phyloP scores from a whole-genome alignment of 2,888 invertebrate species.

The Dynastes hyllus region DNA sequence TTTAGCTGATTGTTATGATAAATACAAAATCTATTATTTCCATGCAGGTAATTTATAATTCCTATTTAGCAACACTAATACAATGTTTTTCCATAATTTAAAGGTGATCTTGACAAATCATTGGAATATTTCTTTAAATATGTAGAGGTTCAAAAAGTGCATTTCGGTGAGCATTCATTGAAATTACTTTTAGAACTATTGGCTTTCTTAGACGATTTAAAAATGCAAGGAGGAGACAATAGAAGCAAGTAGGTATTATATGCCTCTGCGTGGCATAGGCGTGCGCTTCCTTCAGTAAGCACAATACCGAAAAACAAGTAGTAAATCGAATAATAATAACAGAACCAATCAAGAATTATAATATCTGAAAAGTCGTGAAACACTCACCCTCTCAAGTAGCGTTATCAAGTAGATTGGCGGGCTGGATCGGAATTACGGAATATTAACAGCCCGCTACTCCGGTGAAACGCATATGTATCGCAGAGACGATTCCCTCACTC shows the following conservation, averaged over 20 bases:
- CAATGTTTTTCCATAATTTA: not conserved
- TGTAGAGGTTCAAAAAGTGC: conserved; percentile 29
- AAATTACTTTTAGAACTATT: conserved; percentile 1
- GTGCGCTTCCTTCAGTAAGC: too few species aligned
- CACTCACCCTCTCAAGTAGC: too few species aligned
- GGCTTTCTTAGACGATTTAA: conserved; percentile 14
- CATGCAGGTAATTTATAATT: conserved; percentile 68
- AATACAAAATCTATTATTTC: conserved; percentile 73
- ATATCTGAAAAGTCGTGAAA: too few species aligned
- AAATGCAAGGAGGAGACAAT: not conserved
- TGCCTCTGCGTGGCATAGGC: too few species aligned
- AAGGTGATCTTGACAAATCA: conserved; percentile 13
- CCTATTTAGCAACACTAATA: not conserved
- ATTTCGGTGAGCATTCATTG: conserved; percentile 5
- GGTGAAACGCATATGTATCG: too few species aligned
- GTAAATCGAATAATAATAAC: too few species aligned
- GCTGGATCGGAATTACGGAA: too few species aligned
- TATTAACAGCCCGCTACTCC: too few species aligned
- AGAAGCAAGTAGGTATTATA: not conserved
- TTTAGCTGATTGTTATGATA: conserved; percentile 68
- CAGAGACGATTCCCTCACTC: too few species aligned
- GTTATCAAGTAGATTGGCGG: too few species aligned
- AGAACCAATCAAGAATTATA: too few species aligned
- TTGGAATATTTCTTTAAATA: conserved; percentile 42
- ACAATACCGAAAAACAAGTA: too few species aligned